phyloP scores from a whole-genome alignment of 2,888 invertebrate genomes.

The Pseudococcus jackbeardsleyi region DNA sequence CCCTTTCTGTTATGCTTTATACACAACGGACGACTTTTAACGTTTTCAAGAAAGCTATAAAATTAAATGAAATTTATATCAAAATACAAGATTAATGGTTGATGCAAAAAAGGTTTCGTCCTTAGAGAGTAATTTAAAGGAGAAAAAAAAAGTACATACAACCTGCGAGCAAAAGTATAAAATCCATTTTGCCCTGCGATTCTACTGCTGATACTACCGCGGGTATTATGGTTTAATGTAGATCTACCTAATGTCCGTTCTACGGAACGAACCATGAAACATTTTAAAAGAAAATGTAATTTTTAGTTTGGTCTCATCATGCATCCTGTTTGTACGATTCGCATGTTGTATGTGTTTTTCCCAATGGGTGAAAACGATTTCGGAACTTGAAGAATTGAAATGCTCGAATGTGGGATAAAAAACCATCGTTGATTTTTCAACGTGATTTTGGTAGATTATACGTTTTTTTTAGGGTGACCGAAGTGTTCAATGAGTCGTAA shows the following conservation, averaged over 20 bases:
- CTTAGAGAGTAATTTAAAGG: constrained; percentile 28
- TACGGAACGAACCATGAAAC: constrained; percentile 41
- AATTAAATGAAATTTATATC: constrained; percentile 52
- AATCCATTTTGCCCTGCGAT: constrained; percentile 25
- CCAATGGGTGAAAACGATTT: background rate
- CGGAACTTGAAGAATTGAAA: background rate
- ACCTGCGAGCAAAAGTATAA: constrained; percentile 40
- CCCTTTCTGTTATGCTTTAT: constrained; percentile 4
- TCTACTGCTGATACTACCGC: background rate
- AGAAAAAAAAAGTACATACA: background rate
- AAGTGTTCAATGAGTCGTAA: constrained; percentile 24
- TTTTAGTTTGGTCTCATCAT: background rate
- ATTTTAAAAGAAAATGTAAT: constrained; percentile 13
- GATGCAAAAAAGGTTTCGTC: constrained; percentile 47
- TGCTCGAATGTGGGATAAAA: background rate
- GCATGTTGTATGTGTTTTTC: background rate
- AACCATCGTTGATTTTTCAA: constrained; percentile 8
- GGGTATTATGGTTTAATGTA: constrained; percentile 33
- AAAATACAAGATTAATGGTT: constrained; percentile 45
- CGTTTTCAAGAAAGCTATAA: constrained; percentile 39
- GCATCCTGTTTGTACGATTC: background rate
- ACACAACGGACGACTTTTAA: constrained; percentile 40
- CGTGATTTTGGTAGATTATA: background rate
- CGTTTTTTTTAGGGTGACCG: background rate
- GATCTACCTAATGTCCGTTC: constrained; percentile 33